Evolutionary conservation across 2,888 invertebrate species (phyloP), one percentile per base, ranked within the genome.

Genomic region (Mycalesis mineus): DNA sequence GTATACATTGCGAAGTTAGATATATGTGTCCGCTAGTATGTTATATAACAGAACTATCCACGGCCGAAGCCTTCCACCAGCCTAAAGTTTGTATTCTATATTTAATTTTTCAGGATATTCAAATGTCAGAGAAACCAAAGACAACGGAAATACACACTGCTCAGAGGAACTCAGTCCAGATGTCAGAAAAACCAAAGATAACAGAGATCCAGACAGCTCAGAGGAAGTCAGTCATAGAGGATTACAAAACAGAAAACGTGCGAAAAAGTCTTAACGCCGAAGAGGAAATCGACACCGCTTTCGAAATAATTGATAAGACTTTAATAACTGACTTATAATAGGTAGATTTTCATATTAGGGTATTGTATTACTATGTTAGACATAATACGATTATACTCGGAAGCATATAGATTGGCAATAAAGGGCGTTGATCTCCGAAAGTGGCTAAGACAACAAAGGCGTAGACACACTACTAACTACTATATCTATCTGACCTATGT

Each of bases 201-300:
- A 57, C 75, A 17, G 83, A 88, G 60, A 85, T 85, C 57, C 41
- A 37, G 3, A 82, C 82, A 62, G 49, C 45, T 22, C 29, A 51
- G 9, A 44, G 44, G 17, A 45, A 33, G 36, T 53, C 49, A 4
- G 31, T 41, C 2, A n/a, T 11, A 2, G 57, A 62, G 54, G 58
- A 7, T 28, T 48, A 56, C 22, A 49, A 50, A 39, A 57, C 11
- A 14, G 69, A 14, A 55, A 59, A 13, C 7, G 14, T 36, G 17
- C 66, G 63, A 28, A 63, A 64, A 1, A 61, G 65, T 53, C 68
- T 65, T 11, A 71, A 68, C 31, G 57, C 62, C 0, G 70, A 71
- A 2, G 83, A 87, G 63, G 88, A 90, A 68, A 90, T 90, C 49
- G 90, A 90, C 57, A 78, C 65, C 11, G 89, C 88, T 0, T 90